Base-by-base conservation (phyloP, 2,113 vertebrate genomes). In the Cyanistes caeruleus region DNA sequence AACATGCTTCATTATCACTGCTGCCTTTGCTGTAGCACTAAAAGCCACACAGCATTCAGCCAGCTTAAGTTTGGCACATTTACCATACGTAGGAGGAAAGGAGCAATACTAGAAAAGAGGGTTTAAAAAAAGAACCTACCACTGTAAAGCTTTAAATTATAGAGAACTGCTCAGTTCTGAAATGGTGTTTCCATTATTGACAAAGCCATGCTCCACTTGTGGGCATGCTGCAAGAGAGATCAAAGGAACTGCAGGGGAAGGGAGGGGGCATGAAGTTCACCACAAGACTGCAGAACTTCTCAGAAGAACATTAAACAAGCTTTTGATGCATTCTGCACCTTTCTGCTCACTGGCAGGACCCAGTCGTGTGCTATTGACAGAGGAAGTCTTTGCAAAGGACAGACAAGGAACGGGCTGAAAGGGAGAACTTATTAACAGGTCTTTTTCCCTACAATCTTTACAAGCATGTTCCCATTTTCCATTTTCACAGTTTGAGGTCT, bases 91-190 rank as follows among this genome's bases (percentile, higher is more conserved):
- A 70, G 93, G 90, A 95, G 64, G 76, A 64, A 78, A 75, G 56
- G 10, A 89, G 80, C 52, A 84, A 67, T 20, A 78, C 68, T 37
- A 79, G 59, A 77, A 77, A 67, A 74, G 44, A 86, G 27, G n/a
- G 17, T 60, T 94, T 93, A 52, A 93, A 93, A 95, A 76, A 95
- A 89, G 67, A 95, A 87, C n/a, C 17, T 56, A 87, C 59, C 79
- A 14, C 60, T 95, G 48, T 67, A 78, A 85, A 67, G 37, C 37
- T 73, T 80, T 70, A 91, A 94, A 90, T 81, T 70, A 75, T 3
- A 94, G 44, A 94, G 68, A 91, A 72, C 15, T 82, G 73, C 49
- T 86, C 39, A 41, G 68, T 37, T 86, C 88, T 89, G 72, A 90
- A 91, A 64, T 55, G 22, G 33, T 46, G 39, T 58, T 93, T 95